phyloP scores from a whole-genome alignment of 2,888 invertebrate genomes.

The Melanchra persicariae region DNA sequence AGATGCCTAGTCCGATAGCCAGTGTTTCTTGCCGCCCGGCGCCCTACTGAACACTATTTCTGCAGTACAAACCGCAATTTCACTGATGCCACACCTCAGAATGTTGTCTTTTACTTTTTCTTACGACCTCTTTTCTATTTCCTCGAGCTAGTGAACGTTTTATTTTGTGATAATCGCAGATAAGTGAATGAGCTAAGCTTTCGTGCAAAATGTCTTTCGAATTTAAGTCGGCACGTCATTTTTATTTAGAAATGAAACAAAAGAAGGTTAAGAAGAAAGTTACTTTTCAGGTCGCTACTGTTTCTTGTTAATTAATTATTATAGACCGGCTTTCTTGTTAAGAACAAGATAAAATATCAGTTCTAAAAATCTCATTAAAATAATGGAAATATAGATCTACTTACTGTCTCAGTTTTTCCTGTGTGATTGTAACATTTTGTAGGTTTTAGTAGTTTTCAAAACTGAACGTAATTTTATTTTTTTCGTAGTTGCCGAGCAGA shows the following conservation, averaged over 20 bases:
- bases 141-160: slow-evolving; percentile 59
- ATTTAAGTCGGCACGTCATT: slow-evolving; percentile 78
- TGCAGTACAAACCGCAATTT: slow-evolving; percentile 80
- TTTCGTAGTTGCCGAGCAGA: slow-evolving; percentile 84
- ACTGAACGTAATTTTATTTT: too few relatives aligned
- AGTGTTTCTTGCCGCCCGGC: slow-evolving; percentile 73
- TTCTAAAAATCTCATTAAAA: background rate
- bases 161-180: slow-evolving; percentile 66
- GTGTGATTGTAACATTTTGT: background rate
- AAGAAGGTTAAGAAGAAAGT: slow-evolving; percentile 85
- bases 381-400: background rate
- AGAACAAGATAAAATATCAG: background rate
- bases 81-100: slow-evolving; percentile 72
- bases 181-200: slow-evolving; percentile 65
- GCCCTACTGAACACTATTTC: slow-evolving; percentile 75
- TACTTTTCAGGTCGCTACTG: slow-evolving; percentile 79
- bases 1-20: slow-evolving; percentile 85
- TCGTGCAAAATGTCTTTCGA: slow-evolving; percentile 82
- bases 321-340: background rate
- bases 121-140: slow-evolving; percentile 69
- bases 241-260: slow-evolving; percentile 84
- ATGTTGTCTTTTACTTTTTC: slow-evolving; percentile 72
- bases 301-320: slow-evolving; percentile 16
- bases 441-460: too few relatives aligned
- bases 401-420: too few relatives aligned